phyloP scores from a whole-genome alignment of 2,888 invertebrate genomes.

The Hypselothyrea guttata region DNA sequence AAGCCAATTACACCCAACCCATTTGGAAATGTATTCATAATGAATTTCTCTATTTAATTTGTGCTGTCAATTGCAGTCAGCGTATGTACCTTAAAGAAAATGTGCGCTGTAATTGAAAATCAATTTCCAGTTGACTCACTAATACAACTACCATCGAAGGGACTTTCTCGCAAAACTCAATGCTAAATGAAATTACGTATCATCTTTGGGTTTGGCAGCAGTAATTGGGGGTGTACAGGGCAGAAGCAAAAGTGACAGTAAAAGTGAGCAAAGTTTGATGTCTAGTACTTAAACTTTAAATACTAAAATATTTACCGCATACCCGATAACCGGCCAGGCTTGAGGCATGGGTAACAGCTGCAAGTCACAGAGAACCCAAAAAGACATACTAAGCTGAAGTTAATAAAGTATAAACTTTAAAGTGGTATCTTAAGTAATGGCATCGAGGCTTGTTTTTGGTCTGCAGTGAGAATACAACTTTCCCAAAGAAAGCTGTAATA shows the following conservation, averaged over 20 bases:
- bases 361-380: no score
- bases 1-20: slow-evolving; percentile 16
- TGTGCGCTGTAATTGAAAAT: slow-evolving; percentile 57
- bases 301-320: no score
- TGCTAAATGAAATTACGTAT: slow-evolving; percentile 41
- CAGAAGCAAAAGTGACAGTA: not conserved
- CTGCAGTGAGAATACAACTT: no score
- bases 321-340: no score
- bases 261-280: slow-evolving; percentile 13
- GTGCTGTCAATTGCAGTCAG: slow-evolving; percentile 20
- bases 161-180: slow-evolving; percentile 25
- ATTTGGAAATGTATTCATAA: slow-evolving; percentile 19
- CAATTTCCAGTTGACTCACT: slow-evolving; percentile 62
- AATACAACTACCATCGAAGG: slow-evolving; percentile 1
- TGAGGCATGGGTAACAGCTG: no score
- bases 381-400: no score
- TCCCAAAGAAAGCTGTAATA: no score
- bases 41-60: slow-evolving; percentile 25
- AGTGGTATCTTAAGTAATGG: no score
- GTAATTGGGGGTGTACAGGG: not conserved
- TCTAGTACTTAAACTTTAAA: no score
- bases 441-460: no score
- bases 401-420: no score
- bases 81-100: slow-evolving; percentile 12
- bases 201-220: not conserved